These are phyloP conservation scores for Mesocentrotus franciscanus DNA, from an alignment of 53 echinoderm and acorn worm species.

Conservation along the genomic window DNA sequence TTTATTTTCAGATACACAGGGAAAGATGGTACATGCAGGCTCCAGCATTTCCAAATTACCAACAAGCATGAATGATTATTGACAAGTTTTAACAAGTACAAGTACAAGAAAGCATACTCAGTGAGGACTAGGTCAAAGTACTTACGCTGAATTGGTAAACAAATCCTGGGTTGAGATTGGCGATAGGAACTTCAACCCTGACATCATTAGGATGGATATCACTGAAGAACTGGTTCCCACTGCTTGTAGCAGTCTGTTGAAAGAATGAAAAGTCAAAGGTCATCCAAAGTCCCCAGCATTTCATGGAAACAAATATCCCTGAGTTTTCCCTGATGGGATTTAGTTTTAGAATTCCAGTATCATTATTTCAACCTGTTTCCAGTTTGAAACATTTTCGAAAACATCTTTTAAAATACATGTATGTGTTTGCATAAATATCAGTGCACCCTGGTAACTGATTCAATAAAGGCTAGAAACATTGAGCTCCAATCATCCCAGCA, in stretches of 20 bases:
- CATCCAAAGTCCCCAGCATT: not conserved
- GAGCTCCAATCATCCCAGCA: no score
- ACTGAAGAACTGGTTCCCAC: conserved; percentile 40
- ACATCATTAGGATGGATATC: conserved; percentile 63
- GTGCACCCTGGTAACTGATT: not conserved
- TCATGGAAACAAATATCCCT: no score
- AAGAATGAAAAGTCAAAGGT: not conserved
- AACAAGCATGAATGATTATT: not conserved
- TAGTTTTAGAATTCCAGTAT: no score
- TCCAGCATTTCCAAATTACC: not conserved
- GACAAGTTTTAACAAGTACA: not conserved
- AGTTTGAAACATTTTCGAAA: no score
- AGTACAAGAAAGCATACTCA: not conserved
- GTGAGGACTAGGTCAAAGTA: not conserved
- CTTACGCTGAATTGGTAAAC: conserved; percentile 48
- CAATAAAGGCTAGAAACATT: not conserved
- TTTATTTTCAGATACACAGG: not conserved
- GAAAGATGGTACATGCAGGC: not conserved
- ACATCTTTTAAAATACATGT: no score
- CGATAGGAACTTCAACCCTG: conserved; percentile 10
- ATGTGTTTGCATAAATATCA: no score
- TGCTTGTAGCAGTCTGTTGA: conserved; percentile 8
- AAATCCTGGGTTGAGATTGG: conserved; percentile 29
- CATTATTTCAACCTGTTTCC: no score
- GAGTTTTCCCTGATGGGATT: no score